Evolutionary conservation across 2,888 invertebrate genomes (phyloP).

Genomic region (Meiosimyza platycephala): DNA sequence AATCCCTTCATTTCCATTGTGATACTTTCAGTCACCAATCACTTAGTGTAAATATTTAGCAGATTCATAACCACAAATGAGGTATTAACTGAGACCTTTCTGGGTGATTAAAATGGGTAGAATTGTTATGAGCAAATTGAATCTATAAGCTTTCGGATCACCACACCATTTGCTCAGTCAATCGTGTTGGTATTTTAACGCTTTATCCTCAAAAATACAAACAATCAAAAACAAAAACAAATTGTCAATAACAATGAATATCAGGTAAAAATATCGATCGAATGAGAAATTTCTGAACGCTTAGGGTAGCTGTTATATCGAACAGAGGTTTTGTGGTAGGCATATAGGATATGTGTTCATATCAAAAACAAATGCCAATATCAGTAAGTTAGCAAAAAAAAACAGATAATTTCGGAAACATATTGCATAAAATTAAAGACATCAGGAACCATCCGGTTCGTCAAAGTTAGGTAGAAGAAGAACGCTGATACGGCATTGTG

Average conservation of each 20-base stretch:
- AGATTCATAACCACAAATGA: conserved; percentile 45
- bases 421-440: too few relatives aligned
- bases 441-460: too few relatives aligned
- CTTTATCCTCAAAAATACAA: conserved; percentile 64
- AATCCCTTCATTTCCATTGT: too few relatives aligned
- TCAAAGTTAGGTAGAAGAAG: too few relatives aligned
- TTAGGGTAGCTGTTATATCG: background rate
- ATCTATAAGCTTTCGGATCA: conserved; percentile 50
- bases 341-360: too few relatives aligned
- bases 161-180: conserved; percentile 49
- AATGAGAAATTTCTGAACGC: background rate
- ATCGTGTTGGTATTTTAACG: conserved; percentile 52
- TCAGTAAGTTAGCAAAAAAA: too few relatives aligned
- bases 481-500: too few relatives aligned
- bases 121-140: conserved; percentile 3
- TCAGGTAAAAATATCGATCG: background rate
- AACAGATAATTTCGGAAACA: too few relatives aligned
- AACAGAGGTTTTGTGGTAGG: too few relatives aligned
- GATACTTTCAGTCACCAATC: background rate
- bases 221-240: conserved; percentile 61
- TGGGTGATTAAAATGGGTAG: too few relatives aligned
- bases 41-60: conserved; percentile 55
- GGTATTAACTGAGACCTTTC: too few relatives aligned
- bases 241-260: conserved; percentile 40
- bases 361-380: too few relatives aligned